These are phyloP conservation scores for Bufo gargarizans DNA, from an alignment of 2,113 vertebrate genomes.

Conservation along the genomic window DNA sequence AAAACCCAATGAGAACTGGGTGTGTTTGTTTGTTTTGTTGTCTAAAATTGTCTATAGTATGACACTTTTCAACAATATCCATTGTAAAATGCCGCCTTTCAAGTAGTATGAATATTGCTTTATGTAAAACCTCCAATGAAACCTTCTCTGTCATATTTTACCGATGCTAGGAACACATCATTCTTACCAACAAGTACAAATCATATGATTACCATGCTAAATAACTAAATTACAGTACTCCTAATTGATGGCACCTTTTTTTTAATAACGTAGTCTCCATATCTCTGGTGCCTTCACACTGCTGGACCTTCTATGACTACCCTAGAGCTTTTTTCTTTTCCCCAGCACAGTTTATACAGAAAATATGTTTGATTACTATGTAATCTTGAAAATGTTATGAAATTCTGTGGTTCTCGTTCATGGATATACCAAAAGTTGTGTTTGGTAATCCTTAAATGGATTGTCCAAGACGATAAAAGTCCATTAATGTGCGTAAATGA, in stretches of 20 bases:
- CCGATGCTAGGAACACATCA: not conserved
- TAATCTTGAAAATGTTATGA: not conserved
- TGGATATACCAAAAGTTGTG: not conserved
- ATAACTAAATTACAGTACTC: not conserved
- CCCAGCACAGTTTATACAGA: not conserved
- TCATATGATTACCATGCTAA: not conserved
- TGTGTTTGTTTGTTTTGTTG: conserved; percentile 20
- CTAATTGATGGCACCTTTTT: not conserved
- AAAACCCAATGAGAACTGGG: not conserved
- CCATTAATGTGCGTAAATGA: not conserved
- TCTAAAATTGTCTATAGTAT: conserved; percentile 9
- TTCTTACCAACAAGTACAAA: too few relatives aligned
- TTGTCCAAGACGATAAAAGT: not conserved
- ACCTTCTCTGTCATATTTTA: not conserved
- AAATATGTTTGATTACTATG: not conserved
- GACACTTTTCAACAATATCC: not conserved
- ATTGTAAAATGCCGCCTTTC: not conserved
- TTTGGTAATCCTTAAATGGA: not conserved
- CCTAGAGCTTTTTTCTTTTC: not conserved
- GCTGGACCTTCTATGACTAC: not conserved
- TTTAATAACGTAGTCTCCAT: not conserved
- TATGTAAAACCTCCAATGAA: not conserved
- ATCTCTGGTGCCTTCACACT: not conserved
- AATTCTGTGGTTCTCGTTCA: not conserved
- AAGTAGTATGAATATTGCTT: not conserved